Evolutionary conservation across 2,888 invertebrate genomes (phyloP).

Genomic region (Lacanobia oleracea): DNA sequence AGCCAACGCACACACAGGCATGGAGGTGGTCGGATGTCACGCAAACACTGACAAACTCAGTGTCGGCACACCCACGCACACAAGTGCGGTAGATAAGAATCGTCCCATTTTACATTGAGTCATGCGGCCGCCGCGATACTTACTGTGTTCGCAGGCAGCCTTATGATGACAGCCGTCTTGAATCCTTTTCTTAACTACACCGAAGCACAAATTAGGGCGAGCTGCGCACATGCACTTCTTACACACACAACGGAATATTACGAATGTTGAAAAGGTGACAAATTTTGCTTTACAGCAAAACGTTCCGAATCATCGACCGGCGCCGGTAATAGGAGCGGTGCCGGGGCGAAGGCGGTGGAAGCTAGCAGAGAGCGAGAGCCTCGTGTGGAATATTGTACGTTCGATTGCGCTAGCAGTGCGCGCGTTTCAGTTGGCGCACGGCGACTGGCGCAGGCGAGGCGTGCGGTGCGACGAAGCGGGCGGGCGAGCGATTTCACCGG

Average conservation of each 20-base stretch:
- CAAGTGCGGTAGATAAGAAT: conserved; percentile 86
- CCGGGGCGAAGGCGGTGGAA: conserved; percentile 74
- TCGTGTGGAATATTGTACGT: conserved; percentile 83
- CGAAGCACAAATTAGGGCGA: conserved; percentile 81
- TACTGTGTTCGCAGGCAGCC: conserved; percentile 90
- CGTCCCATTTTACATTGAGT: conserved; percentile 90
- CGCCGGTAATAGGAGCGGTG: conserved; percentile 75
- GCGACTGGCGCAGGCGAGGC: conserved; percentile 90
- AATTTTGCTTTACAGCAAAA: conserved; percentile 70
- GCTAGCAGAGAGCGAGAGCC: conserved; percentile 80
- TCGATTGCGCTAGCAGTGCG: conserved; percentile 89
- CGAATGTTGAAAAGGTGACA: conserved; percentile 68
- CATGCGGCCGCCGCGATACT: conserved; percentile 87
- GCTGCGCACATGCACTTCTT: conserved; percentile 83
- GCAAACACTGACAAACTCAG: conserved; percentile 75
- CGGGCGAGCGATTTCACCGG: conserved; percentile 90
- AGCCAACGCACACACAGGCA: conserved; percentile 85
- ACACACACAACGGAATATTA: conserved; percentile 72
- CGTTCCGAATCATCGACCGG: conserved; percentile 75
- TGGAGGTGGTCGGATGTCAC: conserved; percentile 86
- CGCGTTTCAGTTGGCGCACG: conserved; percentile 90
- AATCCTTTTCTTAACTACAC: conserved; percentile 82
- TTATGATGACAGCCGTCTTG: conserved; percentile 90
- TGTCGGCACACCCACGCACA: conserved; percentile 79
- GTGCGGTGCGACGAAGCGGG: conserved; percentile 88